Evolutionary conservation across 23 tunicate species (phyloP).

Genomic region (Halocynthia roretzi): DNA sequence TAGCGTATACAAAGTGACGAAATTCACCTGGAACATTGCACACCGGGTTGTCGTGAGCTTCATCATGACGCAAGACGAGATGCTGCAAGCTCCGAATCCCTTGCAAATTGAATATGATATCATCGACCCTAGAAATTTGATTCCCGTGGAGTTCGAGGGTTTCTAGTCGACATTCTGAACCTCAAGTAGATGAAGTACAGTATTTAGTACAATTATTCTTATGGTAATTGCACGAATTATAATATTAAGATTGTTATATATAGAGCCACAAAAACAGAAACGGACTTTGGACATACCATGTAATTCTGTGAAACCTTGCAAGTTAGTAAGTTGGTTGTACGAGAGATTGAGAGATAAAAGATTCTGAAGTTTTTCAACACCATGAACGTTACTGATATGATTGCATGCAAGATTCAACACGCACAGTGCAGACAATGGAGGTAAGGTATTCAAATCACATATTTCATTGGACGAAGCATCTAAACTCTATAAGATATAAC

Average conservation of each 20-base stretch:
- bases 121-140: slow-evolving; percentile 1
- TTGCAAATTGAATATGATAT: slow-evolving; percentile 22
- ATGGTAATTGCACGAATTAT: neutral
- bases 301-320: slow-evolving; percentile 14
- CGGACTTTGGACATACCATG: slow-evolving; percentile 3
- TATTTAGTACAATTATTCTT: neutral
- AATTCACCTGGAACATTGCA: neutral
- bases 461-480: slow-evolving; percentile 24
- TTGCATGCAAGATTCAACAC: slow-evolving; percentile 24
- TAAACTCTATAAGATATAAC: neutral
- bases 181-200: neutral
- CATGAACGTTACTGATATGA: slow-evolving; percentile 15
- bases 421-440: neutral
- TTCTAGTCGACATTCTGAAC: slow-evolving; percentile 16
- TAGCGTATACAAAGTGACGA: neutral
- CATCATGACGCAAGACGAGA: slow-evolving; percentile 24
- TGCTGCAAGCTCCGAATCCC: slow-evolving; percentile 39
- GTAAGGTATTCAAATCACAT: slow-evolving; percentile 2
- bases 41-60: slow-evolving; percentile 27
- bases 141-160: slow-evolving; percentile 47
- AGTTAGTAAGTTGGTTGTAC: slow-evolving; percentile 3
- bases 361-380: neutral
- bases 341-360: slow-evolving; percentile 7
- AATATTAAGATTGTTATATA: neutral
- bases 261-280: neutral